Evolutionary conservation across 2,888 invertebrate species (phyloP), one percentile per base, ranked within the genome.

Genomic region (Parochlus steinenii): DNA sequence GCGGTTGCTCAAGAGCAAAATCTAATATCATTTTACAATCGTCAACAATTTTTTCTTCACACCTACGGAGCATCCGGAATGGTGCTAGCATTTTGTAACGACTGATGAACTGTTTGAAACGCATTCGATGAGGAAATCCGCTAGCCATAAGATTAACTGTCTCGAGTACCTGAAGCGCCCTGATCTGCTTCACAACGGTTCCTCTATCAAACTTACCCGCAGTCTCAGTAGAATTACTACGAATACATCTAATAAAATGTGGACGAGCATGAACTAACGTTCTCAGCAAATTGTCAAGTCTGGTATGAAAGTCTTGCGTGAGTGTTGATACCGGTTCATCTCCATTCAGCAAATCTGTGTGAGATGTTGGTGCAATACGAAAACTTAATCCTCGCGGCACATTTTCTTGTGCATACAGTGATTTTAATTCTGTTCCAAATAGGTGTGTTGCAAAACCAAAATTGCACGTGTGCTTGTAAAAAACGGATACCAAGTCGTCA

Each of bases 391-490:
- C 81, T 42, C 73, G 62, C 10, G 78, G 83, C 34, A 74, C 79
- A 31, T 71, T 76, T 46, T 78, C 77, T 43, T 74, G 64, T 3
- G 75, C 71, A 48, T 75, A 80, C 10, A 83, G 59, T 3, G 79
- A 75, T 63, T 89, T 89, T 41, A 93, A 63, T 56, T 93, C 93
- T 35, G 82, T 77, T 2, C 89, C 86, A 55, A 93, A 93, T n/a
- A 93, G 64, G 55, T 93, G 90, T 12, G 89, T 87, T 2, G 87
- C 92, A 57, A 93, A 93, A n/a, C 92, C 92, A 58, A 93, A 93
- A 55, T 85, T 89, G 60, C 92, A 93, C 38, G 74, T 76, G 48
- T 87, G 80, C 50, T 83, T 83, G 59, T 89, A 83, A 59, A 93
- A 93, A 3, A 89, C 86, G 1, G 83, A 79, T 2, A 93, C 82